Evolutionary conservation across 2,113 vertebrate species (phyloP).

Genomic region (Chaetops frenatus): DNA sequence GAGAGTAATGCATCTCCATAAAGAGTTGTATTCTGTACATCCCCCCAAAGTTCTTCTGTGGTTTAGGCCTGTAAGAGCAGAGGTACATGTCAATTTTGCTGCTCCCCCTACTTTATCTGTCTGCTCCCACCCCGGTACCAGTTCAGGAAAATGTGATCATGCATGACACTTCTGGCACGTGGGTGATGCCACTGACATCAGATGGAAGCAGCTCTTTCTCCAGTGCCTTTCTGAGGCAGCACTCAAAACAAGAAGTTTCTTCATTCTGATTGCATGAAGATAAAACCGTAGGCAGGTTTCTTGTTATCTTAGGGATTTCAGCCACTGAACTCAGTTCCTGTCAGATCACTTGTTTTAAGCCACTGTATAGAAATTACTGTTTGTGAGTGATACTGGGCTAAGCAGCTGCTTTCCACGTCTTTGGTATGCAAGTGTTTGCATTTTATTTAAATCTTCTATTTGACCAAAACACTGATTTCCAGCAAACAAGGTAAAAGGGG

Average conservation of each 20-base stretch:
- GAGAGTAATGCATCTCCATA: not conserved
- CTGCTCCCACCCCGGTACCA: not conserved
- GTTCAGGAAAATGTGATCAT: not conserved
- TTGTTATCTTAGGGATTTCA: not conserved
- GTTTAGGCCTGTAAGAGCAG: not conserved
- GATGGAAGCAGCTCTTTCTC: fast-evolving
- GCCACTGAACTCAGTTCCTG: not conserved
- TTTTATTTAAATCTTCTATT: not conserved
- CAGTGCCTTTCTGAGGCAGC: not conserved
- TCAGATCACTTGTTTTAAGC: not conserved
- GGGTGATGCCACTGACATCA: not conserved
- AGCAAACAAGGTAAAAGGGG: not conserved
- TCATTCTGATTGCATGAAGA: not conserved
- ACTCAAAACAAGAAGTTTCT: not conserved
- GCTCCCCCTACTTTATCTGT: not conserved
- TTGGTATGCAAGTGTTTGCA: not conserved
- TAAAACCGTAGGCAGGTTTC: not conserved
- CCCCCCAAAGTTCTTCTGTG: not conserved
- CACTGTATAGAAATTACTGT: not conserved
- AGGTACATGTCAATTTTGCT: not conserved
- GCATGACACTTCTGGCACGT: fast-evolving
- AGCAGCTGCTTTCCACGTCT: not conserved
- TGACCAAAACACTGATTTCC: not conserved
- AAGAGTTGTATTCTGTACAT: not conserved
- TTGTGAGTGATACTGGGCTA: not conserved